A percentile compares a stretch with the other conserved stretches of the same genome.
Conservation (phyloP, 2,797 vertebrate genomes). For the Aotus griseimembra region DNA sequence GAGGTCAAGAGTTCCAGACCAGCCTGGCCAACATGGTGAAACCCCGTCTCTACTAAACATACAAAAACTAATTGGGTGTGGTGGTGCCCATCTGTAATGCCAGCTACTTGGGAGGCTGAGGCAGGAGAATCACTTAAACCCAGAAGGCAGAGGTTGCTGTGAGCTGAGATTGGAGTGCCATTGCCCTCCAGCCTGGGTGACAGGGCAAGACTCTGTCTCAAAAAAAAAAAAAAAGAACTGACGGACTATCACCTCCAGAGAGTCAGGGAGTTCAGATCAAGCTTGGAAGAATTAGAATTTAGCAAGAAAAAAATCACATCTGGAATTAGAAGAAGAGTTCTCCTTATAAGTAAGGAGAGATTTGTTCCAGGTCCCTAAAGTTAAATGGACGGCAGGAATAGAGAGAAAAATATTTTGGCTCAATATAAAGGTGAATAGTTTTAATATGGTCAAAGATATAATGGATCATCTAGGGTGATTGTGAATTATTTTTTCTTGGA, state of each 20-base stretch:
- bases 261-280: neutral
- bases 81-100: neutral
- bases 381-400: neutral
- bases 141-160: too few species aligned
- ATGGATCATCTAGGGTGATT: neutral
- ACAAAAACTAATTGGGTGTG: neutral
- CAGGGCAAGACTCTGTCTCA: neutral
- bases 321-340: neutral
- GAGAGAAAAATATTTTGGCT: neutral
- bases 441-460: neutral
- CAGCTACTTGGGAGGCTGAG: neutral
- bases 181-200: neutral
- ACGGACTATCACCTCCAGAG: neutral
- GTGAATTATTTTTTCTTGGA: neutral
- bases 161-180: neutral
- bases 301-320: neutral
- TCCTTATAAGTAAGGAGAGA: neutral
- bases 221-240: neutral
- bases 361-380: neutral
- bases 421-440: neutral
- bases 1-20: neutral
- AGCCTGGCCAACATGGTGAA: neutral
- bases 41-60: neutral
- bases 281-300: neutral
- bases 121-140: neutral